phyloP scores from a whole-genome alignment of 2,797 vertebrate species.

The Alca torda region DNA sequence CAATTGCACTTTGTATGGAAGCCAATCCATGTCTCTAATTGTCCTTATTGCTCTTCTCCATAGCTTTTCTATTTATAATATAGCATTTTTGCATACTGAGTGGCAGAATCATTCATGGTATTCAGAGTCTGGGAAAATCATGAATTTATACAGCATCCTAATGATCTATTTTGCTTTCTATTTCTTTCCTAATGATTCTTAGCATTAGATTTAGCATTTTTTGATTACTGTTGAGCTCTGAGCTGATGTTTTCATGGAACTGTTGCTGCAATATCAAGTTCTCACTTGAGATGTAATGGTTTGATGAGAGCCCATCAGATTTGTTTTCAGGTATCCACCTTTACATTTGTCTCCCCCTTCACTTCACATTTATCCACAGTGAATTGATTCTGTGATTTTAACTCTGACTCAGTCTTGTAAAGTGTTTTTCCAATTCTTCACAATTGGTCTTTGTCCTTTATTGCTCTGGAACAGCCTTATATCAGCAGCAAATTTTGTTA shows the following conservation, averaged over 20 bases:
- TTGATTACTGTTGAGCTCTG: neutral
- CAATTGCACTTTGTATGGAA: neutral
- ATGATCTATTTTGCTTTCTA: neutral
- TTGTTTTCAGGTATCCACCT: neutral
- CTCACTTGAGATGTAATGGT: neutral
- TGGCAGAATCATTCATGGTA: neutral
- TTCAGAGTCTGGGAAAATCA: neutral
- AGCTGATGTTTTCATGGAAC: neutral
- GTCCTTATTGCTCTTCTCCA: neutral
- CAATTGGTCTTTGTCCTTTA: neutral
- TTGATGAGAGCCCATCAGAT: neutral
- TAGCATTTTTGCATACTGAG: neutral
- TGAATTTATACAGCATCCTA: neutral
- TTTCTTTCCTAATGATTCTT: conserved; percentile 23
- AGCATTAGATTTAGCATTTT: neutral
- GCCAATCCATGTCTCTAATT: neutral
- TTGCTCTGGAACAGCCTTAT: neutral
- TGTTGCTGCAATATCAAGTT: neutral
- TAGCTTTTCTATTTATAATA: neutral
- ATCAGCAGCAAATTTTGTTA: neutral
- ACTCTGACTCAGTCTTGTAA: neutral
- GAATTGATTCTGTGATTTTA: neutral
- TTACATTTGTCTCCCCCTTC: neutral
- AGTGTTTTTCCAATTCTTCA: neutral
- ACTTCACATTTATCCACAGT: neutral